phyloP scores from a whole-genome alignment of 2,888 invertebrate species.

The Callyntrura guangdongensis region DNA sequence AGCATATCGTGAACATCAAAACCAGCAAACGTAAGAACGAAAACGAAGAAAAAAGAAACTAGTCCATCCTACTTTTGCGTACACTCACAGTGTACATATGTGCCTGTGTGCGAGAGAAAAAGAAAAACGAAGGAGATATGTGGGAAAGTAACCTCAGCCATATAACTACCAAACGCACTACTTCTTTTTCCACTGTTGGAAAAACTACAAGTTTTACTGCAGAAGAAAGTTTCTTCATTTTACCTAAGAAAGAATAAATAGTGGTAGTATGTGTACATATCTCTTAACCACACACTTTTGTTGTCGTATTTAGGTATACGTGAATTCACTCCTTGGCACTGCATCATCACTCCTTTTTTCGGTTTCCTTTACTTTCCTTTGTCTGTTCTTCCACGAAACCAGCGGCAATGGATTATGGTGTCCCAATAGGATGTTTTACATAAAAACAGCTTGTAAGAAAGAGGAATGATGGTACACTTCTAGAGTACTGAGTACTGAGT shows the following conservation, averaged over 20 bases:
- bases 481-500: not conserved
- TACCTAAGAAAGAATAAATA: conserved; percentile 10
- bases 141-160: not conserved
- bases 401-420: conserved; percentile 51
- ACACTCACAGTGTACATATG: not conserved
- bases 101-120: not conserved
- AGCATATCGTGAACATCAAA: conserved; percentile 32
- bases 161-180: not conserved
- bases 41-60: conserved; percentile 43
- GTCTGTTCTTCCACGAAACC: not conserved
- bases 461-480: not conserved
- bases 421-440: conserved; percentile 1
- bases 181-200: not conserved
- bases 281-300: conserved; percentile 33
- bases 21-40: not conserved
- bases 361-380: conserved; percentile 19
- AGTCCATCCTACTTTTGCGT: conserved; percentile 52
- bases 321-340: conserved; percentile 49
- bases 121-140: not conserved
- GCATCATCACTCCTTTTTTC: conserved; percentile 19
- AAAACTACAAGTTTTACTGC: not conserved
- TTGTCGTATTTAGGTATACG: conserved; percentile 32
- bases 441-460: conserved; percentile 10
- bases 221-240: not conserved
- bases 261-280: conserved; percentile 22